phyloP scores from a whole-genome alignment of 2,113 vertebrate genomes.

The Aix galericulata region DNA sequence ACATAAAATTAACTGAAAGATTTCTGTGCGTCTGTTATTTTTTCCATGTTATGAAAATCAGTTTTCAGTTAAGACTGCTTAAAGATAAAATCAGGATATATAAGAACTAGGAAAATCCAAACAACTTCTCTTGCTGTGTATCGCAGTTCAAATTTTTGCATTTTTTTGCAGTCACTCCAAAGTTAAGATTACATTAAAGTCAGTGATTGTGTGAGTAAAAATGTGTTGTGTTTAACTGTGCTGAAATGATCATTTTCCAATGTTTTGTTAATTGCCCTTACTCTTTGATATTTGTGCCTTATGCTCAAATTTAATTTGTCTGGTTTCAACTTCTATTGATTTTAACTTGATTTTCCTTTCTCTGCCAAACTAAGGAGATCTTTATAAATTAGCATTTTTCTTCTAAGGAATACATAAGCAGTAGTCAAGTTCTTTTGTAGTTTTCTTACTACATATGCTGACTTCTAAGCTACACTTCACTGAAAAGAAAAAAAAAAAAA shows the following conservation, averaged over 20 bases:
- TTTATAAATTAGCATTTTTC: background rate
- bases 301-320: background rate
- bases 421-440: background rate
- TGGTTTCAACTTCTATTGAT: background rate
- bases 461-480: background rate
- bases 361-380: background rate
- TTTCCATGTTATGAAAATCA: background rate
- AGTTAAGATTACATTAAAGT: background rate
- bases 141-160: background rate
- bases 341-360: background rate
- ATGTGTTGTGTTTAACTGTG: background rate
- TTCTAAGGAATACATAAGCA: background rate
- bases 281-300: background rate
- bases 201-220: background rate
- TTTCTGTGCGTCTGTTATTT: background rate
- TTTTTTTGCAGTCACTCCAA: background rate
- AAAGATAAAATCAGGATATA: background rate
- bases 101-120: background rate
- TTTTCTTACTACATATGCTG: background rate
- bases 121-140: background rate
- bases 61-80: background rate
- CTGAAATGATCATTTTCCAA: background rate
- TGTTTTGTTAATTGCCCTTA: background rate
- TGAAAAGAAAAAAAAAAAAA: background rate
- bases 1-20: background rate